Base-by-base conservation (phyloP, 2,113 vertebrate genomes). In the Spea bombifrons region DNA sequence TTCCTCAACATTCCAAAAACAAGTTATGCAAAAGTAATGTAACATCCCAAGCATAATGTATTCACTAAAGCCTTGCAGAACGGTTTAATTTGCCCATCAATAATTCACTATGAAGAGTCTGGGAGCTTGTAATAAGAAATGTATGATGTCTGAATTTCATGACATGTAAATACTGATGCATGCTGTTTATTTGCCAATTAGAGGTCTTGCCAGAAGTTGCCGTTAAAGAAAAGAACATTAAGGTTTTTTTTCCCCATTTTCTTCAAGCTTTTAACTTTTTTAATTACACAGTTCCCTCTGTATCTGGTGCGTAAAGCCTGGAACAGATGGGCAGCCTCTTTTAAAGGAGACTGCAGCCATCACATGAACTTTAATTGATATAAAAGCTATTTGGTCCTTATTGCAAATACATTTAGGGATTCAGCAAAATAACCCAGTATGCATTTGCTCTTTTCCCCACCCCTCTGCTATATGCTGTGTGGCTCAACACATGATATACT, bases 81-180 rank as follows among this genome's bases (percentile, higher is more conserved):
- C 67, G 61, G n/a, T 63, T 77, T 77, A 59, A 77, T 77, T 67
- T 50, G 9, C 17, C 46, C 66, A 61, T 77, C 49, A 61, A 77
- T 77, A 61, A 77, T 77, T 77, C 46, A 71, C 53, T 46, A 16
- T 15, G 55, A 69, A 17, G 44, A 68, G 53, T 47, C 44, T 8
- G 15, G 57, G 50, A 69, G 55, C 2, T 47, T 17, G 52, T 17
- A 67, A n/a, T 30, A 8, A 44, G 44, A 45, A 52, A 52, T 4
- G 44, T 45, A 50, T 0, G 30, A 2, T 64, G n/a, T 44, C 55
- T 46, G 66, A 49, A 46, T n/a, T 70, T 43, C 17, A 63, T 49
- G 53, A 61, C 61, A 55, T 71, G 49, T 49, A 73, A 66, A 66
- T 50, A 79, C 65, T 61, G 70, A 66, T 59, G 55, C 61, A 73